Evolutionary conservation across 2,888 invertebrate genomes (phyloP), one percentile per base, ranked within the genome.

Genomic region (Thereva nobilitata): DNA sequence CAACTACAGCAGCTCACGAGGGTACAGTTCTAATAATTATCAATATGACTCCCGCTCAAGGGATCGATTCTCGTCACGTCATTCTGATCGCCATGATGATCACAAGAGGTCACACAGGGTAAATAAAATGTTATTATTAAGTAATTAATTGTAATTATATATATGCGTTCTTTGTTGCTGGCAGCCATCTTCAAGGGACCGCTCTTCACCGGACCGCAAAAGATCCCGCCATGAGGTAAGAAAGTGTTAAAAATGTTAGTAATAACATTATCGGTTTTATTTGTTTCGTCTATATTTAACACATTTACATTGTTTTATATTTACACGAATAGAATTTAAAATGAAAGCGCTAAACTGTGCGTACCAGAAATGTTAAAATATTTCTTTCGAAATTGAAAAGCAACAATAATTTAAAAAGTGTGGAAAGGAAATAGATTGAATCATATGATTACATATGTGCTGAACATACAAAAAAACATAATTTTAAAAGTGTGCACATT

Each of bases 201-300:
- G 80, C 8, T 75, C 57, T 5, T 47, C 72, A 8, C 76, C 77
- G 70, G 80, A 79, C 40, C 75, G 78, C 10, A 80, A 80, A 67
- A 76, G 80, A 44, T 76, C 78, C 9, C 78, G 80, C 7, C 74
- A 75, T 75, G 80, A 80, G 74, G 80, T 80, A 79, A 79, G 79
- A 75, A 40, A 42, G 54, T 67, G 12, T 40, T 23, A 2, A 23
- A 23, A 23, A 23, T 23, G 23, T 23, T 23, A 23, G 23, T 23
- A 23, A 23, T 23, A 23, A 38, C 9, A 34, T 63, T 47, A 41
- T 54, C 40, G 40, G 10, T 47, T 55, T 63, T 12, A 23, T 54
- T 41, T 45, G 9, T 45, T 57, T 47, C 44, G 54, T 53, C 12
- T 53, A 41, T 63, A 42, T 63, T 66, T 66, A 66, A 61, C 37